Evolutionary conservation across 2,888 invertebrate species (phyloP).

Genomic region (Aricia artaxerxes): DNA sequence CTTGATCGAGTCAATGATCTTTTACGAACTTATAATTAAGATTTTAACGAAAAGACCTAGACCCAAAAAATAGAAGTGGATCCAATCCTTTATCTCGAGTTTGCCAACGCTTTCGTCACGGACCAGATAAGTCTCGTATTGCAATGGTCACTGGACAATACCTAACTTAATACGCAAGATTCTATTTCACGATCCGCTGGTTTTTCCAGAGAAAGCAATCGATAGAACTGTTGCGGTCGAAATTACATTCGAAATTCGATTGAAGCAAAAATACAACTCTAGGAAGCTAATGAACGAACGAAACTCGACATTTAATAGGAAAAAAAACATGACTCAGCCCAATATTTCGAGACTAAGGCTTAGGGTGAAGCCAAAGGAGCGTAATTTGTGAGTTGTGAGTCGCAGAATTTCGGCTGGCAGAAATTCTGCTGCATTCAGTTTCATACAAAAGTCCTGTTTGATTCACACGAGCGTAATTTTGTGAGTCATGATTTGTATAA

Average conservation of each 20-base stretch:
- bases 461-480: too few species aligned
- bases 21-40: not conserved
- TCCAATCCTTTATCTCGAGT: slow-evolving; percentile 25
- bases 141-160: slow-evolving; percentile 33
- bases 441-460: too few species aligned
- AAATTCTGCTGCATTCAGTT: too few species aligned
- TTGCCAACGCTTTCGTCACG: slow-evolving; percentile 41
- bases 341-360: too few species aligned
- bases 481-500: too few species aligned
- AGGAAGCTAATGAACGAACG: too few species aligned
- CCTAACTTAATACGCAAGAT: slow-evolving; percentile 53
- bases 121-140: slow-evolving; percentile 37
- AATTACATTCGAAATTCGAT: not conserved
- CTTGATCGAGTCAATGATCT: not conserved
- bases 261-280: not conserved
- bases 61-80: not conserved
- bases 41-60: slow-evolving; percentile 6
- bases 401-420: too few species aligned
- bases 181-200: slow-evolving; percentile 69
- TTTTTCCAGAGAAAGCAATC: slow-evolving; percentile 61
- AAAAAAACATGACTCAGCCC: too few species aligned
- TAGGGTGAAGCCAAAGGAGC: too few species aligned
- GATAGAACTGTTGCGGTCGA: not conserved
- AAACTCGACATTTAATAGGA: too few species aligned
- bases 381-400: too few species aligned